phyloP scores from a whole-genome alignment of 2,113 vertebrate genomes.

The Euleptes europaea region DNA sequence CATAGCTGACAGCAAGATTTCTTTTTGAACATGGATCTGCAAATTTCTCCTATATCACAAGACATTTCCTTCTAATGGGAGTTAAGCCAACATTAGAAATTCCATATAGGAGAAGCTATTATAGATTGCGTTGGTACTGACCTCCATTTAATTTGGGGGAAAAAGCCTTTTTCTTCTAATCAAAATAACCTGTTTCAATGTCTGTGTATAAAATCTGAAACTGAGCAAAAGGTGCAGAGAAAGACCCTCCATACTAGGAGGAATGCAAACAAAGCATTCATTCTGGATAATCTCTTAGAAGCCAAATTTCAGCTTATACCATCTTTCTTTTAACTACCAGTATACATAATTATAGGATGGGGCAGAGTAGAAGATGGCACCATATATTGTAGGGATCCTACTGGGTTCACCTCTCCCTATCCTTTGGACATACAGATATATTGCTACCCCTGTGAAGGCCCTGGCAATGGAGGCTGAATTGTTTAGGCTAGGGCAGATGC shows the following conservation, averaged over 20 bases:
- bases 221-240: not conserved
- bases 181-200: not conserved
- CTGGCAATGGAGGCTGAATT: not conserved
- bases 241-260: not conserved
- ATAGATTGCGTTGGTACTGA: not conserved
- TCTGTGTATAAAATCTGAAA: not conserved
- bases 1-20: not conserved
- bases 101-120: not conserved
- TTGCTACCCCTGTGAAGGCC: not conserved
- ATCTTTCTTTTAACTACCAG: not conserved
- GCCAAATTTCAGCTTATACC: not conserved
- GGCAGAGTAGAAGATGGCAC: not conserved
- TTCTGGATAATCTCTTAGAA: slow-evolving; percentile 29
- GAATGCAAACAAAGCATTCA: not conserved
- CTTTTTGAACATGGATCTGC: not conserved
- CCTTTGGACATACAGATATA: not conserved
- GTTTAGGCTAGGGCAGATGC: not conserved
- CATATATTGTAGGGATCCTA: not conserved
- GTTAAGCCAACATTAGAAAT: not conserved
- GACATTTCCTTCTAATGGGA: not conserved
- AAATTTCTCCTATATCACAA: not conserved
- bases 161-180: not conserved
- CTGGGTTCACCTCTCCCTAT: not conserved
- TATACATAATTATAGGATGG: not conserved
- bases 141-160: not conserved